phyloP scores from a whole-genome alignment of 2,797 vertebrate species.

The Microctenopoma lineatum region DNA sequence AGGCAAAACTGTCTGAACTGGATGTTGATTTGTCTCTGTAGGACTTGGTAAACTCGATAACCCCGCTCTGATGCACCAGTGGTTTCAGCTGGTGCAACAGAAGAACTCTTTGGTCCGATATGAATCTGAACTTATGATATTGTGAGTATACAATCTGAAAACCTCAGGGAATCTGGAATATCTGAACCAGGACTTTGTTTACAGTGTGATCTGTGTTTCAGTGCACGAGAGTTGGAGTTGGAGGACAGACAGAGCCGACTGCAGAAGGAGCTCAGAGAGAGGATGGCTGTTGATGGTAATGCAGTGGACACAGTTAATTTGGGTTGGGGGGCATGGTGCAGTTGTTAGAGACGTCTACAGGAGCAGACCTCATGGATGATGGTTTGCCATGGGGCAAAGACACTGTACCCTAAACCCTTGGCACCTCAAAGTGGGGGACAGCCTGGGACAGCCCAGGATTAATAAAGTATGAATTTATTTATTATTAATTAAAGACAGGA shows the following conservation, averaged over 20 bases:
- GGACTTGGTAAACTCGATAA: slow-evolving; percentile 93
- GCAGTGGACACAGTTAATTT: too few species aligned
- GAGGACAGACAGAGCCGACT: slow-evolving; percentile 96
- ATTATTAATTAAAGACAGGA: too few species aligned
- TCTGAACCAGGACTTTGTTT: not conserved
- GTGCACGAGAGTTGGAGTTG: slow-evolving; percentile 93
- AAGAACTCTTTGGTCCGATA: slow-evolving; percentile 94
- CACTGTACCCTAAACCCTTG: too few species aligned
- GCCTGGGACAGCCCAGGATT: too few species aligned
- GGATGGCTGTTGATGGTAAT: slow-evolving; percentile 94
- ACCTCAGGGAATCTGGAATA: not conserved
- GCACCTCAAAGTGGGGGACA: too few species aligned
- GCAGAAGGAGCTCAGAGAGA: slow-evolving; percentile 94
- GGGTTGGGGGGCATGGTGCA: too few species aligned
- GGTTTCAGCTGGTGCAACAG: slow-evolving; percentile 96
- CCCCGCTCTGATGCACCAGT: slow-evolving; percentile 94
- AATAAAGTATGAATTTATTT: too few species aligned
- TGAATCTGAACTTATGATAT: slow-evolving; percentile 95
- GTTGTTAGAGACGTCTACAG: too few species aligned
- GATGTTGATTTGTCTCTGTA: slow-evolving; percentile 53
- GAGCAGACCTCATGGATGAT: too few species aligned
- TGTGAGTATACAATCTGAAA: slow-evolving; percentile 85
- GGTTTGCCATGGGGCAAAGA: too few species aligned
- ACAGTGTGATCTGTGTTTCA: slow-evolving; percentile 60
- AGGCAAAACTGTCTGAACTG: too few species aligned